Evolutionary conservation across 1,140 invertebrate genomes (phyloP).

Genomic region (Trichonephila clavipes): DNA sequence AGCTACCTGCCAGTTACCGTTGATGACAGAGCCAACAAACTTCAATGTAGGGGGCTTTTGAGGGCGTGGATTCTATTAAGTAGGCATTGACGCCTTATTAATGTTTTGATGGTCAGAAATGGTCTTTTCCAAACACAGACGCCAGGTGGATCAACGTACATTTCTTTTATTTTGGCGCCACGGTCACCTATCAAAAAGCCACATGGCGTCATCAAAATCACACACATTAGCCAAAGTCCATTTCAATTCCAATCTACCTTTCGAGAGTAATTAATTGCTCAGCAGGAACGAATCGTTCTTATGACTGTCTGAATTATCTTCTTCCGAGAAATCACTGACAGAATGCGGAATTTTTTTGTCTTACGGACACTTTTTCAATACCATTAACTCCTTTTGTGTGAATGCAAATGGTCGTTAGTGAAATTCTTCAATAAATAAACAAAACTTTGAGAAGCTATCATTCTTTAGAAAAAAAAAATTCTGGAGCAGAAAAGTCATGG

Average conservation of each 20-base stretch:
- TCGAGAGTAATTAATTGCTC: background rate
- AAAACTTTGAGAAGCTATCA: too few relatives aligned
- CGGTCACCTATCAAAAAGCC: background rate
- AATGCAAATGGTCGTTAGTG: background rate
- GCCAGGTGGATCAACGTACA: slow-evolving; percentile 21
- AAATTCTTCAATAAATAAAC: background rate
- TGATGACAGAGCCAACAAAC: slow-evolving; percentile 44
- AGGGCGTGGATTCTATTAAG: slow-evolving; percentile 34
- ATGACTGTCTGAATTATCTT: background rate
- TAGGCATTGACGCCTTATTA: slow-evolving; percentile 46
- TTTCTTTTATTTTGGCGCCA: background rate
- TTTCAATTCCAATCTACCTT: background rate
- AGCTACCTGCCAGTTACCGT: slow-evolving; percentile 48
- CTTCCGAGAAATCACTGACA: background rate
- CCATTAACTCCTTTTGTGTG: background rate
- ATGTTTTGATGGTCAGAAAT: slow-evolving; percentile 4
- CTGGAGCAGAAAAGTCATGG: too few relatives aligned
- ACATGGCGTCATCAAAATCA: background rate
- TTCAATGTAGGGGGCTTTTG: slow-evolving; percentile 38
- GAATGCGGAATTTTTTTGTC: slow-evolving; percentile 3
- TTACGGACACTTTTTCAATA: background rate
- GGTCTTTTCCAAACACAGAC: background rate
- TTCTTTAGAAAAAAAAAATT: too few relatives aligned
- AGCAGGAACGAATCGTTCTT: background rate
- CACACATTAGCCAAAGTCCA: slow-evolving; percentile 28